These are phyloP conservation scores for Nibea albiflora DNA, from an alignment of 2,113 vertebrate genomes.

Conservation along the genomic window DNA sequence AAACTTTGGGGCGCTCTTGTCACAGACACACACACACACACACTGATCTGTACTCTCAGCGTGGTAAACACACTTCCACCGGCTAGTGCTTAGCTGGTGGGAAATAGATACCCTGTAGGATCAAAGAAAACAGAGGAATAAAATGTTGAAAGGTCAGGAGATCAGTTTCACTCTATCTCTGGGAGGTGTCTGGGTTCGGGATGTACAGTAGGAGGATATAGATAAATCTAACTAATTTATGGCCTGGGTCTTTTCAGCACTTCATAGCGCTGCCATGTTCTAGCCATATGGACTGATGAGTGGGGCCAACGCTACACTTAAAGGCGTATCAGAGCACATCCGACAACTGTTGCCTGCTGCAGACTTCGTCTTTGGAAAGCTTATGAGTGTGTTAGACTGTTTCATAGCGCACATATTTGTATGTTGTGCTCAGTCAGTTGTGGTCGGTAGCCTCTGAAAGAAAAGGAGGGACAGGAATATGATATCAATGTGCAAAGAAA, in stretches of 20 bases:
- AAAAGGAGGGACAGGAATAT: constrained; percentile 17
- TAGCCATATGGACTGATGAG: constrained; percentile 51
- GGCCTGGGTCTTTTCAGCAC: constrained; percentile 74
- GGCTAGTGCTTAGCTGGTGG: constrained; percentile 46
- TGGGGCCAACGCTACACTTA: constrained; percentile 35
- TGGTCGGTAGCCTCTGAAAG: constrained; percentile 1
- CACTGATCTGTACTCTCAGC: constrained; percentile 20
- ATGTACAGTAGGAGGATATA: constrained; percentile 56
- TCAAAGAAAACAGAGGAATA: constrained; percentile 79
- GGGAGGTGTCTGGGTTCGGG: constrained; percentile 54
- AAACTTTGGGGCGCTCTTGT: constrained; percentile 9
- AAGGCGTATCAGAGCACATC: constrained; percentile 61
- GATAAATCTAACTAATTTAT: constrained; percentile 80
- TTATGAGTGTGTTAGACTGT: constrained; percentile 31
- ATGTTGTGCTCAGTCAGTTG: constrained; percentile 3
- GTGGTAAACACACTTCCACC: constrained; percentile 29
- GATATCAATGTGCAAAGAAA: constrained; percentile 52
- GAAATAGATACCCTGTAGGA: constrained; percentile 69
- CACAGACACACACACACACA: constrained; percentile 23
- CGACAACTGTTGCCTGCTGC: constrained; percentile 58
- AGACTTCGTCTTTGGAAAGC: constrained; percentile 38
- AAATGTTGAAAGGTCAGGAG: constrained; percentile 77
- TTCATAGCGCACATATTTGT: constrained; percentile 12
- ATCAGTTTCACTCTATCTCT: constrained; percentile 73
- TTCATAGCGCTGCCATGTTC: constrained; percentile 62